A percentile compares a stretch with the other conserved stretches of the same genome.
phyloP scores from a whole-genome alignment of 2,888 invertebrate species.

The Strigamia transsilvanica region DNA sequence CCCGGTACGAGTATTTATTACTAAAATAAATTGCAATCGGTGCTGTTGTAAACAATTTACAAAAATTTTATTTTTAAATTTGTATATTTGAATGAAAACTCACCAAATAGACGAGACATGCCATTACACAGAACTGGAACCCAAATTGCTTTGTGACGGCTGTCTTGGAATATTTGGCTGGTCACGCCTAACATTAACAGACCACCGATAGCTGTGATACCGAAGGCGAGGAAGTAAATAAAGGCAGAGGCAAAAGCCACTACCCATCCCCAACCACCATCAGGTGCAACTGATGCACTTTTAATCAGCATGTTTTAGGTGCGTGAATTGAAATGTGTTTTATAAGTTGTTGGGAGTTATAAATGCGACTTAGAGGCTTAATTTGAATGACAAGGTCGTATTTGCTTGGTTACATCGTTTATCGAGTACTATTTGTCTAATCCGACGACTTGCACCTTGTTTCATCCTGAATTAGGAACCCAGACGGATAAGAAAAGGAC shows the following conservation, averaged over 20 bases:
- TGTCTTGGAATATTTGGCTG: not conserved
- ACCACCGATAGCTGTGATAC: not conserved
- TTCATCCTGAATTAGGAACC: too few relatives aligned
- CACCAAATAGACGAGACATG: not conserved
- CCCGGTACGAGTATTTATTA: not conserved
- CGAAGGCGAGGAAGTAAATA: slow-evolving; percentile 36
- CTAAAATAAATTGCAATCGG: not conserved
- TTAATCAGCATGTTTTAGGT: not conserved
- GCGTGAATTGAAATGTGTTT: too few relatives aligned
- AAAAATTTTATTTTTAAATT: not conserved
- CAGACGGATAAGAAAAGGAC: too few relatives aligned
- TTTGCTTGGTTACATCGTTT: not conserved
- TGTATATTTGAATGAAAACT: not conserved
- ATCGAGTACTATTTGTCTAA: not conserved
- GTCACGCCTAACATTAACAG: not conserved
- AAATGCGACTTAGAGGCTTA: not conserved
- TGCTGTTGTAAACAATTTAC: not conserved
- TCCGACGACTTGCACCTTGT: too few relatives aligned
- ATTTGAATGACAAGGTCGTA: not conserved
- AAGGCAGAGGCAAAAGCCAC: slow-evolving; percentile 7
- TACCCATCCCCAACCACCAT: slow-evolving; percentile 49
- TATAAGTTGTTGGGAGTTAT: too few relatives aligned
- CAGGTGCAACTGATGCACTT: slow-evolving; percentile 5
- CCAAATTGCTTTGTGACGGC: not conserved
- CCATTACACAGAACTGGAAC: not conserved